These are phyloP conservation scores for Colletes latitarsis DNA, from an alignment of 1,140 invertebrate species.

Conservation along the genomic window DNA sequence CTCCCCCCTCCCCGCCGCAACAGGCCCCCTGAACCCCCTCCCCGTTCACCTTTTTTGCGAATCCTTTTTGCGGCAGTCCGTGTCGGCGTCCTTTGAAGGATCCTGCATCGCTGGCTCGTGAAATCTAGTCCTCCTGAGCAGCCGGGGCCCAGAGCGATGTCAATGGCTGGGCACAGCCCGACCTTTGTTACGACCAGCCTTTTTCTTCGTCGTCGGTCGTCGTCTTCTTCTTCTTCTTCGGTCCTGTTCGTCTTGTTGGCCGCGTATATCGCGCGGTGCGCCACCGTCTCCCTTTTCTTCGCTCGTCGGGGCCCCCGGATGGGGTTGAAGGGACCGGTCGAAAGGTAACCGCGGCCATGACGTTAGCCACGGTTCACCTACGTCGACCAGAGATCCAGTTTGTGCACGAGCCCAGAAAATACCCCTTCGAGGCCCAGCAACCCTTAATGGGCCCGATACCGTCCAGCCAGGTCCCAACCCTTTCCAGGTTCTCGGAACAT, in stretches of 20 bases:
- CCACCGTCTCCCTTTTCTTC: constrained; percentile 12
- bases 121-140: constrained; percentile 81
- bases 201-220: constrained; percentile 55
- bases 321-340: constrained; percentile 26
- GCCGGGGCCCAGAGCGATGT: constrained; percentile 71
- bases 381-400: constrained; percentile 72
- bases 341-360: constrained; percentile 62
- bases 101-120: constrained; percentile 79
- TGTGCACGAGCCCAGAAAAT: constrained; percentile 79
- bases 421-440: constrained; percentile 59
- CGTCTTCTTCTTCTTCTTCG: constrained; percentile 43
- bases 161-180: constrained; percentile 76
- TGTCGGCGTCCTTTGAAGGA: constrained; percentile 79
- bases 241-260: constrained; percentile 24
- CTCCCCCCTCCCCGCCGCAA: constrained; percentile 28
- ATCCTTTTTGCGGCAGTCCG: constrained; percentile 78
- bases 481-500: constrained; percentile 58
- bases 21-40: constrained; percentile 12
- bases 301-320: constrained; percentile 3
- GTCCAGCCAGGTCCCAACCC: constrained; percentile 40
- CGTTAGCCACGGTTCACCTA: constrained; percentile 73
- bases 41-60: constrained; percentile 69
- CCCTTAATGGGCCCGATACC: constrained; percentile 70
- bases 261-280: constrained; percentile 9
- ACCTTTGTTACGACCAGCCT: constrained; percentile 77